These are phyloP conservation scores for Coracopsis vasa DNA, from an alignment of 2,113 vertebrate species.

Conservation along the genomic window DNA sequence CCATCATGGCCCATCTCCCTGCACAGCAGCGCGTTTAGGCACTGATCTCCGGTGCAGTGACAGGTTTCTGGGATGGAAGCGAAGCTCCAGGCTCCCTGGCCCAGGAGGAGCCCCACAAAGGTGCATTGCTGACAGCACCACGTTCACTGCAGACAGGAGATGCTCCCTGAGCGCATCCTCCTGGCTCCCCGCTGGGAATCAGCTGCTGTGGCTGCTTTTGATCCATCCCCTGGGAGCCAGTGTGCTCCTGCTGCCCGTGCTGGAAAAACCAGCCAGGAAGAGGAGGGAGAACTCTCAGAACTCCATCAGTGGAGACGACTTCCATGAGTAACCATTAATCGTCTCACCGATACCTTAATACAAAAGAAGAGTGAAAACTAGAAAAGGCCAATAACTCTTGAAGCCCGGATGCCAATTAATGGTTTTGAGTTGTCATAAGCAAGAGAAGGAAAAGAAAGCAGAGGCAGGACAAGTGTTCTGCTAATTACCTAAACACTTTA, in stretches of 20 bases:
- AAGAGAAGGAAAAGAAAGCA: slow-evolving; percentile 50
- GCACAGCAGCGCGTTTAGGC: neutral
- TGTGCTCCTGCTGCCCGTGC: neutral
- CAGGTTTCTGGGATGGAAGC: slow-evolving; percentile 47
- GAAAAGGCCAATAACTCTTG: neutral
- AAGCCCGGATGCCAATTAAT: slow-evolving; percentile 38
- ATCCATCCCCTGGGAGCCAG: neutral
- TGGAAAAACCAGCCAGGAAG: neutral
- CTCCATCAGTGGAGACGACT: neutral
- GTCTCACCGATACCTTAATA: neutral
- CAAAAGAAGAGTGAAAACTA: neutral
- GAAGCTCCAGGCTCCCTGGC: neutral
- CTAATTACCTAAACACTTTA: slow-evolving; percentile 77
- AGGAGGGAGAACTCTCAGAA: neutral
- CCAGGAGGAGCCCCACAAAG: neutral
- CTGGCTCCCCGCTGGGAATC: neutral
- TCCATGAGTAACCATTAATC: neutral
- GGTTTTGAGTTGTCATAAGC: slow-evolving; percentile 51
- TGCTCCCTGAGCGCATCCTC: slow-evolving; percentile 44
- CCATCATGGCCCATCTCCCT: neutral
- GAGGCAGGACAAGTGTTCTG: slow-evolving; percentile 63
- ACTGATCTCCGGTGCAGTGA: slow-evolving; percentile 12
- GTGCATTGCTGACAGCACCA: neutral
- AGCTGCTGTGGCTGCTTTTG: neutral
- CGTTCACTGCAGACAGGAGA: neutral